Conservation (phyloP, 2,113 vertebrate species). For the Triplophysa dalaica region DNA sequence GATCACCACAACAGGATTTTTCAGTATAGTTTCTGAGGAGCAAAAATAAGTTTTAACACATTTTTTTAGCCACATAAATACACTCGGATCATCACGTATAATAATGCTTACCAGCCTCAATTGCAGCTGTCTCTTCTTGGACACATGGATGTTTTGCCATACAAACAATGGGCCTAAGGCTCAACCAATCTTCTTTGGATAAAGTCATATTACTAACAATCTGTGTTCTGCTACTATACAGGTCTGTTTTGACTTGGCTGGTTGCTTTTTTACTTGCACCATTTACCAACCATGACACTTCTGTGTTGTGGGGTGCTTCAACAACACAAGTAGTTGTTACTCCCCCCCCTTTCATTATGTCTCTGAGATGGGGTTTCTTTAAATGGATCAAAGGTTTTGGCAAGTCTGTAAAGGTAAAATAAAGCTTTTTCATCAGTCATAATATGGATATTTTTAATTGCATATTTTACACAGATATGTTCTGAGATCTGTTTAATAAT, state of each 20-base stretch:
- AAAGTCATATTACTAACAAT: conserved; percentile 46
- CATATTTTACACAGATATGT: neutral
- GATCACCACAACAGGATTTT: conserved; percentile 59
- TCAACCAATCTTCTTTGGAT: conserved; percentile 29
- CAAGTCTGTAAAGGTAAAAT: conserved; percentile 34
- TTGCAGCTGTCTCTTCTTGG: neutral
- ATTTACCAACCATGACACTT: conserved; percentile 60
- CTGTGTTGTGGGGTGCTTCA: conserved; percentile 16
- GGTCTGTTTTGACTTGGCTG: rapidly evolving
- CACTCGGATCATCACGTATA: too few species aligned
- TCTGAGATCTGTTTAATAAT: neutral
- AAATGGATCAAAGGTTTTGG: conserved; percentile 44
- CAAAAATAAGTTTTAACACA: too few species aligned
- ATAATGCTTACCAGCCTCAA: conserved; percentile 45
- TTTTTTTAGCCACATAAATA: too few species aligned
- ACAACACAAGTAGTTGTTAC: conserved; percentile 60
- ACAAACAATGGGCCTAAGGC: conserved; percentile 51
- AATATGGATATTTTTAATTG: neutral
- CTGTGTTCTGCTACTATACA: neutral
- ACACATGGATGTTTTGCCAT: conserved; percentile 63
- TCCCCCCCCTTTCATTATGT: neutral
- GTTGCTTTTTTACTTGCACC: rapidly evolving
- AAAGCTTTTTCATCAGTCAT: neutral
- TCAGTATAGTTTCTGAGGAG: conserved; percentile 40
- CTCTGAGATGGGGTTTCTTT: conserved; percentile 57